A percentile compares a stretch with the other conserved stretches of the same genome.
Conservation (phyloP, 2,797 vertebrate genomes). For the Microctenopoma stevenorrisi region DNA sequence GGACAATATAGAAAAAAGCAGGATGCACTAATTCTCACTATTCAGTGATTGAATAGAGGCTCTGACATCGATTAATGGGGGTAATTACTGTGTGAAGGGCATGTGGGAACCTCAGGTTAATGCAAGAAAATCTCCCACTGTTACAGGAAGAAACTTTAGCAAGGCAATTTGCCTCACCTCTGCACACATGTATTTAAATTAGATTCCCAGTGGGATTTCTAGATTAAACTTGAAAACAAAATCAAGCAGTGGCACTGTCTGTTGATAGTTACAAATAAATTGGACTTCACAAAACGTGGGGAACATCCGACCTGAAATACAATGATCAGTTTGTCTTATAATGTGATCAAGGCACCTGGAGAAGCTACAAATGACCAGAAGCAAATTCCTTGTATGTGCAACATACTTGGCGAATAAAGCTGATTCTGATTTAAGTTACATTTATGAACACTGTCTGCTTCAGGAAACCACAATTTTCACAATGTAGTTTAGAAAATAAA, state of each 20-base stretch:
- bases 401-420: no score
- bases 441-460: no score
- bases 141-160: conserved; percentile 44
- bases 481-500: background rate
- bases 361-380: no score
- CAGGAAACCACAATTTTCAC: background rate
- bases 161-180: conserved; percentile 32
- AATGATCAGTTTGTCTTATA: background rate
- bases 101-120: conserved; percentile 63
- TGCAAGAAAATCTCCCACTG: conserved; percentile 45
- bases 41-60: conserved; percentile 64
- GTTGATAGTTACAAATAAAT: background rate
- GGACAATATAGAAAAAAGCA: conserved; percentile 15
- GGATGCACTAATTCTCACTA: conserved; percentile 36
- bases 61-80: conserved; percentile 76
- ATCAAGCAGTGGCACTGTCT: conserved; percentile 11
- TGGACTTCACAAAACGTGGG: background rate
- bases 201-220: conserved; percentile 33
- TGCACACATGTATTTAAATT: conserved; percentile 52
- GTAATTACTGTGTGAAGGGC: conserved; percentile 78
- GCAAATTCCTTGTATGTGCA: no score
- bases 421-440: no score
- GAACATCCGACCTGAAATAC: background rate
- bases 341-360: no score
- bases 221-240: conserved; percentile 33